phyloP scores from a whole-genome alignment of 2,797 vertebrate species.

The Synaphobranchus kaupii region DNA sequence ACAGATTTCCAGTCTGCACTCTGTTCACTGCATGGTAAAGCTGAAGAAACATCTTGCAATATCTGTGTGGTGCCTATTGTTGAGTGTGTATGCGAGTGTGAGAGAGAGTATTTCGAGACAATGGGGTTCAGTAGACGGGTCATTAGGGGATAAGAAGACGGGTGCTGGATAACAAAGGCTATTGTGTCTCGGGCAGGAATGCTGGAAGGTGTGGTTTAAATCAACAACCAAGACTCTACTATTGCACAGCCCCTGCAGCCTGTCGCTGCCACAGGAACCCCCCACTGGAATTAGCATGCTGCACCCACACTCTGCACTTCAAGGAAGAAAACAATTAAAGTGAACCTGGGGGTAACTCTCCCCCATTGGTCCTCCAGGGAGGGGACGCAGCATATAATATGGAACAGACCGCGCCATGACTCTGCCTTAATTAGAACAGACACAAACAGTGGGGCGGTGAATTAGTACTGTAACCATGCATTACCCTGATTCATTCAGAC shows the following conservation, averaged over 20 bases:
- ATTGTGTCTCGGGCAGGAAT: constrained; percentile 59
- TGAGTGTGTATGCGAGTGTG: constrained; percentile 7
- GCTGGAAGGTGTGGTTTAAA: constrained; percentile 61
- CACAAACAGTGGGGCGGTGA: constrained; percentile 85
- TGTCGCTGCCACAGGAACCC: constrained; percentile 45
- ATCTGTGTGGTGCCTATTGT: not conserved
- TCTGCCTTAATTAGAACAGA: constrained; percentile 95
- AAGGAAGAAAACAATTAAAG: constrained; percentile 84
- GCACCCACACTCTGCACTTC: constrained; percentile 64
- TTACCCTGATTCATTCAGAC: constrained; percentile 83
- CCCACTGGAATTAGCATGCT: constrained; percentile 32
- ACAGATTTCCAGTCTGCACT: constrained; percentile 48
- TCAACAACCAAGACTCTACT: constrained; percentile 62
- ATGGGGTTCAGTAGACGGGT: constrained; percentile 31
- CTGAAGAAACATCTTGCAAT: not conserved
- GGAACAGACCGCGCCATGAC: constrained; percentile 72
- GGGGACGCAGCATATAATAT: constrained; percentile 76
- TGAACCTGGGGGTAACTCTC: constrained; percentile 80
- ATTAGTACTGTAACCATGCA: constrained; percentile 87
- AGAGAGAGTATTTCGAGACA: constrained; percentile 34
- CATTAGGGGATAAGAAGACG: constrained; percentile 42
- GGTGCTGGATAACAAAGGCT: constrained; percentile 56
- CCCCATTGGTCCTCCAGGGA: constrained; percentile 77
- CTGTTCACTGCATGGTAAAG: not conserved
- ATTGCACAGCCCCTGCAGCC: constrained; percentile 58